Evolutionary conservation across 2,797 vertebrate genomes (phyloP).

Genomic region (Micromesistius poutassou): DNA sequence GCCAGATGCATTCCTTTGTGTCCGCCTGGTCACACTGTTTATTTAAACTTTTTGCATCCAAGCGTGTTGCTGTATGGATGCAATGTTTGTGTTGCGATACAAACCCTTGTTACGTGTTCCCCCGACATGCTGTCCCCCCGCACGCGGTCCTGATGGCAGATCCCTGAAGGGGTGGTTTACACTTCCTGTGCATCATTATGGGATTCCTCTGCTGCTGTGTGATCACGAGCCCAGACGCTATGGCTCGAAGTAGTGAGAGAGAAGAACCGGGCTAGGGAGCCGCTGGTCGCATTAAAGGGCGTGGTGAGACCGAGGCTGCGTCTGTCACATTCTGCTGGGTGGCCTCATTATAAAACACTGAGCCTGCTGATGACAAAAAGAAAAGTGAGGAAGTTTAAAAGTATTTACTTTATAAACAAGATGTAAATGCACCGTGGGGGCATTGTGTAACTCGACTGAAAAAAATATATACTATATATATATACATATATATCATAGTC

Average conservation of each 20-base stretch:
- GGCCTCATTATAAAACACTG: not conserved
- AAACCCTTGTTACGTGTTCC: not conserved
- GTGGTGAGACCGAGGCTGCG: not conserved
- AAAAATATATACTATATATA: not conserved
- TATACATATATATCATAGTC: not conserved
- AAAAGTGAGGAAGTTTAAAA: not conserved
- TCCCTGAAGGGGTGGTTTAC: not conserved
- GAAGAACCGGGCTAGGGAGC: not conserved
- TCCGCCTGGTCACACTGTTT: not conserved
- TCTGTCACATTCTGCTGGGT: conserved; percentile 3
- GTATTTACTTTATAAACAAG: not conserved
- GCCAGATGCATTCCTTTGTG: not conserved
- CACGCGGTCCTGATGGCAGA: not conserved
- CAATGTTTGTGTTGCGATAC: not conserved
- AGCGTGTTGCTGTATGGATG: not conserved
- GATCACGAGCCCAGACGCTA: not conserved
- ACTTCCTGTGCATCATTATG: not conserved
- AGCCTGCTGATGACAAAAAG: not conserved
- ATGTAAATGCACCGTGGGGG: not conserved
- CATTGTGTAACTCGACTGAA: not conserved
- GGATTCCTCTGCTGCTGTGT: not conserved
- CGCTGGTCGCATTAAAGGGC: not conserved
- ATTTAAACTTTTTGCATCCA: not conserved
- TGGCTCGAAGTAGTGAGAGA: not conserved
- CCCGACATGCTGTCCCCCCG: not conserved